Base-by-base conservation (phyloP, 2,888 invertebrate genomes). In the Phasia obesa region DNA sequence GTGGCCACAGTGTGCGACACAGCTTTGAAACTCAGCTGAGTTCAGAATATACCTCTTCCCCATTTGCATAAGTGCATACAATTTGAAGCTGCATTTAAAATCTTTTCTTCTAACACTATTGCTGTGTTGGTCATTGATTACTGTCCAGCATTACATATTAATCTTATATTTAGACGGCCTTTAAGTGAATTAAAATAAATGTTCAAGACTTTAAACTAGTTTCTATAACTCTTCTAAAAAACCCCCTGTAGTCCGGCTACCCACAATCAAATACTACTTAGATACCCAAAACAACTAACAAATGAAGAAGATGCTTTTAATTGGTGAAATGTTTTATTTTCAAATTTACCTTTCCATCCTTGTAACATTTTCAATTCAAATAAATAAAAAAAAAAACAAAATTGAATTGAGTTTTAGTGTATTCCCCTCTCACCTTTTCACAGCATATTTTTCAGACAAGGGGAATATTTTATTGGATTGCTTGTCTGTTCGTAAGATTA, bases 321-420 rank as follows among this genome's bases (percentile, higher is more conserved):
- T 25, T 51, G 59, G 0, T 38, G 5, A 57, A 31, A 70, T 70
- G 31, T 70, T 51, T 60, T 35, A 25, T 49, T 2, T 35, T 11
- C 11, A 11, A 11, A 35, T 35, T 25, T 35, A 23, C 17, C 25
- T 60, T 60, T 31, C 38, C 38, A 38, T 57, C 6, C n/a, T 60
- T 31, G 9, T 27, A 44, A 38, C 49, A 51, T 62, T 69, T 69
- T 44, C 42, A 69, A 53, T 69, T 69, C 60, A 27, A 76, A 31
- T 44, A 27, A 47, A 53, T 69, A 75, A 31, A 60, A 64, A 15
- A 31, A 31, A 73, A 38, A 42, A 67, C 23, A 42, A 60, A 59
- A 69, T 62, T 77, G 53, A 62, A 67, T 62, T 77, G 53, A 62
- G 60, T 76, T 76, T 67, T 59, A 27, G 49, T 51, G n/a, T 44